phyloP scores from a whole-genome alignment of 2,113 vertebrate genomes.

The Chauna torquata region DNA sequence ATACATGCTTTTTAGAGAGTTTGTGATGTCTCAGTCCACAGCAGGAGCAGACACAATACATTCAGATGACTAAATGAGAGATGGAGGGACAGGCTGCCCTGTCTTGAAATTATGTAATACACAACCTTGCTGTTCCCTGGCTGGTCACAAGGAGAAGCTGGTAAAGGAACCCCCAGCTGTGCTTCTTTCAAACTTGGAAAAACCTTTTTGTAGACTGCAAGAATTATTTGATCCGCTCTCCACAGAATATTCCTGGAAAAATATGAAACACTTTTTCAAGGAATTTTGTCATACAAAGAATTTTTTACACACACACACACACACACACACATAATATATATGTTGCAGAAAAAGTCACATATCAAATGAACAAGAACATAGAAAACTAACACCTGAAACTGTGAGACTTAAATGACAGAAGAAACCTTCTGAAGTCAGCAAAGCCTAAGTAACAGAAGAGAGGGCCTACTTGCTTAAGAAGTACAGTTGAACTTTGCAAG shows the following conservation, averaged over 20 bases:
- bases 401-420: neutral
- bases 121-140: neutral
- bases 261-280: neutral
- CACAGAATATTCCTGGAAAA: neutral
- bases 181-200: neutral
- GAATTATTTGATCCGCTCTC: neutral
- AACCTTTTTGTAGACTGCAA: neutral
- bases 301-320: too few species aligned
- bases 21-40: neutral
- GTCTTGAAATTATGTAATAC: neutral
- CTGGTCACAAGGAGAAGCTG: neutral
- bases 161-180: neutral
- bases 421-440: neutral
- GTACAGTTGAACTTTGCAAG: neutral
- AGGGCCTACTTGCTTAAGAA: neutral
- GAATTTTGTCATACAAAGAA: neutral
- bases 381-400: neutral
- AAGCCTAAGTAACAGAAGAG: neutral
- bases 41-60: neutral
- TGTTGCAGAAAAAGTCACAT: neutral
- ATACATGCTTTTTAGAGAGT: neutral
- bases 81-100: neutral
- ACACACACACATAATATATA: neutral
- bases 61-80: neutral
- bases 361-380: neutral